These are phyloP conservation scores for Drosophila histrio DNA, from an alignment of 2,888 invertebrate genomes.

Conservation along the genomic window DNA sequence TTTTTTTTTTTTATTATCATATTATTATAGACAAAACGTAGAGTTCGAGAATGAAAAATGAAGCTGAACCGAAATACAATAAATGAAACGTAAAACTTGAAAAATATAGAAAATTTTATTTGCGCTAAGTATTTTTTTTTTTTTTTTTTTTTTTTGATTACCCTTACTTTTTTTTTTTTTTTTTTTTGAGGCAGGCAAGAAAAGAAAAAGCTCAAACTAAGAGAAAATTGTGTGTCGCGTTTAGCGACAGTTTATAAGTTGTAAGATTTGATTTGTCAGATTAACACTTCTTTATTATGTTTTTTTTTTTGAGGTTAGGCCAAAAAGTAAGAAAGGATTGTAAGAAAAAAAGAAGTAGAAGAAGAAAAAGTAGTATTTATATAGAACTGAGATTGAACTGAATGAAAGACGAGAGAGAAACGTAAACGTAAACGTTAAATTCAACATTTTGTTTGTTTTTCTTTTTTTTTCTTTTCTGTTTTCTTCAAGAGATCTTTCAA, in stretches of 20 bases:
- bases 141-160: conserved; percentile 30
- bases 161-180: conserved; percentile 35
- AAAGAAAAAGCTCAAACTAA: conserved; percentile 84
- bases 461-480: conserved; percentile 54
- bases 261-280: conserved; percentile 29
- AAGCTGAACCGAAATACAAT: conserved; percentile 43
- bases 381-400: conserved; percentile 22
- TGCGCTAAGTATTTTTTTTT: conserved; percentile 29
- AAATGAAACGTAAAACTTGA: conserved; percentile 27
- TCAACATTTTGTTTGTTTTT: conserved; percentile 71
- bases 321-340: conserved; percentile 32
- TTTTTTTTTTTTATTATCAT: conserved; percentile 44
- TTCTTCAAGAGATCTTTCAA: conserved; percentile 44
- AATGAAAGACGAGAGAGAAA: conserved; percentile 40
- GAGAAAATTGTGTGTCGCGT: conserved; percentile 48
- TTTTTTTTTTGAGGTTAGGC: conserved; percentile 34
- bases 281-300: too few relatives aligned
- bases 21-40: conserved; percentile 53
- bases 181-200: conserved; percentile 82
- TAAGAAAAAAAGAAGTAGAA: conserved; percentile 24
- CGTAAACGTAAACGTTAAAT: conserved; percentile 43
- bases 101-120: conserved; percentile 41
- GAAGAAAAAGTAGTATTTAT: conserved; percentile 22
- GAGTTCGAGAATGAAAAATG: conserved; percentile 58
- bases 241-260: conserved; percentile 20